A percentile compares a stretch with the other conserved stretches of the same genome.
Conservation (phyloP, 2,113 vertebrate species). For the Sphyrna mokarran region DNA sequence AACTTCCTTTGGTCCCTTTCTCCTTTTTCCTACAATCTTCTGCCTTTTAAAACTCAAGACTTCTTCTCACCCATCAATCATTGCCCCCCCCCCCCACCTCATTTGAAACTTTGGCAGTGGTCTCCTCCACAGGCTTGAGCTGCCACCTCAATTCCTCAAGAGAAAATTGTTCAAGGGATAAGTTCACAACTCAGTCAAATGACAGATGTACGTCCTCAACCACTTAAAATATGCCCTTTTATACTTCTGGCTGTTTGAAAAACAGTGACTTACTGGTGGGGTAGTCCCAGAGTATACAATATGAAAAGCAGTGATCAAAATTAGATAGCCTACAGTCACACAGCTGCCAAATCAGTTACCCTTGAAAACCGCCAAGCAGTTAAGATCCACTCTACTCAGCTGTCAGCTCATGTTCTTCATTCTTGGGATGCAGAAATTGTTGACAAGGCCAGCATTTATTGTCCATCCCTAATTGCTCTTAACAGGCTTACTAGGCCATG, state of each 20-base stretch:
- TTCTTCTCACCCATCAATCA: not conserved
- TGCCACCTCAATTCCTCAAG: not conserved
- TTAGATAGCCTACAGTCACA: not conserved
- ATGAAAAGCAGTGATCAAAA: not conserved
- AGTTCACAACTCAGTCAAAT: not conserved
- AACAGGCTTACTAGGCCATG: not conserved
- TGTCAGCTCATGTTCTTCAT: not conserved
- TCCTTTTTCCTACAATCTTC: not conserved
- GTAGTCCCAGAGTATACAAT: not conserved
- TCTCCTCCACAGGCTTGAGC: not conserved
- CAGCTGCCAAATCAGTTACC: not conserved
- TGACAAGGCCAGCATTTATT: not conserved
- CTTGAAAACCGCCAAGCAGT: not conserved
- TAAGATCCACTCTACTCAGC: not conserved
- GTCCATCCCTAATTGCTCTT: not conserved
- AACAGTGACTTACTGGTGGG: not conserved
- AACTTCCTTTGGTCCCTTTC: not conserved
- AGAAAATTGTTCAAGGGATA: not conserved
- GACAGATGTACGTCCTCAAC: no score
- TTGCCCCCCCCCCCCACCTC: no score
- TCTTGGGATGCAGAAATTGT: not conserved
- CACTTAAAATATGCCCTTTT: not conserved
- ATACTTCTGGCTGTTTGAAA: not conserved
- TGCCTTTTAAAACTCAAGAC: not conserved
- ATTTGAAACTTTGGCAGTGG: not conserved